These are phyloP conservation scores for Drosophila imparisetae DNA, from an alignment of 2,888 invertebrate species.

Conservation along the genomic window DNA sequence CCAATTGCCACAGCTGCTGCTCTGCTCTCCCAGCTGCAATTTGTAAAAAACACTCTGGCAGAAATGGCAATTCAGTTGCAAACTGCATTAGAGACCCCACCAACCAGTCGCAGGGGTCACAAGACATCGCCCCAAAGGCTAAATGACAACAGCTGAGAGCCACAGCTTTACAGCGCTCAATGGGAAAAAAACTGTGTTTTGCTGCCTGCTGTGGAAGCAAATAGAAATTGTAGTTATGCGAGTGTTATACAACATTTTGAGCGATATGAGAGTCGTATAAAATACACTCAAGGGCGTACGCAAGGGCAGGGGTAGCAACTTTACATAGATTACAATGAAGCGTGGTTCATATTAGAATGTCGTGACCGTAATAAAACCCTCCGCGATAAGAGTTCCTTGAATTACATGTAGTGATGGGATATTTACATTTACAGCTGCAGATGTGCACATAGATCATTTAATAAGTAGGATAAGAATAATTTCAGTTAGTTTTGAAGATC, in stretches of 20 bases:
- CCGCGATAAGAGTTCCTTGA: not conserved
- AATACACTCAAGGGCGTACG: not conserved
- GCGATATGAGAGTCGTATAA: not conserved
- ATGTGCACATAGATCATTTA: not conserved
- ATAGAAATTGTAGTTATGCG: not conserved
- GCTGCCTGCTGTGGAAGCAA: not conserved
- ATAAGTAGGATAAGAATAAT: not conserved
- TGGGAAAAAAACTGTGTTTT: not conserved
- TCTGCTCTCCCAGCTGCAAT: conserved; percentile 6
- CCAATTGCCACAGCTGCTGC: conserved; percentile 18
- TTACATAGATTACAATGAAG: not conserved
- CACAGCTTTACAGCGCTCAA: not conserved
- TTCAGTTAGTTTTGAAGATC: not conserved
- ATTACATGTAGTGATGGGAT: not conserved
- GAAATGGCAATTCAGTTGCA: conserved; percentile 41
- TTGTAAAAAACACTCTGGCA: conserved; percentile 25
- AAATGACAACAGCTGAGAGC: conserved; percentile 19
- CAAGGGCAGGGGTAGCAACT: not conserved
- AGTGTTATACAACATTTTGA: not conserved
- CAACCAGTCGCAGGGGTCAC: conserved; percentile 5
- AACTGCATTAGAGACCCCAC: conserved; percentile 35
- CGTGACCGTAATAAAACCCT: not conserved
- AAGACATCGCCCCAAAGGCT: conserved; percentile 24
- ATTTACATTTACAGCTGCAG: not conserved
- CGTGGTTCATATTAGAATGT: not conserved